These are phyloP conservation scores for Rafetus swinhoei DNA, from an alignment of 2,113 vertebrate species.

Conservation along the genomic window DNA sequence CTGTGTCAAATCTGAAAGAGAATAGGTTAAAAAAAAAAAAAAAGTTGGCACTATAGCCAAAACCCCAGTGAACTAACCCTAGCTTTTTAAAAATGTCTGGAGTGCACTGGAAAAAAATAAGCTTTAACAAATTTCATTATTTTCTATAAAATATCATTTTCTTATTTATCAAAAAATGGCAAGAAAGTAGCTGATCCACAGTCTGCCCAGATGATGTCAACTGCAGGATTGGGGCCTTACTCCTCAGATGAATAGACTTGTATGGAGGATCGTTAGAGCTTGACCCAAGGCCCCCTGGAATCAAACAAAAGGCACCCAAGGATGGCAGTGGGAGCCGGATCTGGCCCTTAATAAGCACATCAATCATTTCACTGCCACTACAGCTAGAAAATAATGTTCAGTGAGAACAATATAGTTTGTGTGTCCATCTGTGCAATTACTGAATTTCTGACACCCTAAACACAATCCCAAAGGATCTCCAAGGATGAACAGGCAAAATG, in stretches of 20 bases:
- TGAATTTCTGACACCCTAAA: rapidly evolving
- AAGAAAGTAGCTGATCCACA: rapidly evolving
- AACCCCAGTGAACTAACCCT: neutral
- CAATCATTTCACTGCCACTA: neutral
- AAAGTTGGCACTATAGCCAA: neutral
- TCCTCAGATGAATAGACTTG: rapidly evolving
- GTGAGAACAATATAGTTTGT: neutral
- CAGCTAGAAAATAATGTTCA: neutral
- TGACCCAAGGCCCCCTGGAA: rapidly evolving
- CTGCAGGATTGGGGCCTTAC: neutral
- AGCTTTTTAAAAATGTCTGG: neutral
- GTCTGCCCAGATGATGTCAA: neutral
- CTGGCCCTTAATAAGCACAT: neutral
- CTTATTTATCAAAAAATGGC: neutral
- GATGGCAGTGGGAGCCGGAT: neutral
- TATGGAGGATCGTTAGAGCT: neutral
- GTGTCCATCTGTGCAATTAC: neutral
- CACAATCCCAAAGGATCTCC: neutral
- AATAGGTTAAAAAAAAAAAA: neutral
- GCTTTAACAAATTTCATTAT: neutral
- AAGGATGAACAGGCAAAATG: neutral
- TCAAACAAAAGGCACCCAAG: rapidly evolving
- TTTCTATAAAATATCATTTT: neutral
- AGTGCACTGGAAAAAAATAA: neutral
- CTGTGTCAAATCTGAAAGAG: neutral